Percentiles rank a stretch among this genome's conserved stretches.
Conservation (phyloP, 2,888 invertebrate genomes). For the Xestia c-nigrum region DNA sequence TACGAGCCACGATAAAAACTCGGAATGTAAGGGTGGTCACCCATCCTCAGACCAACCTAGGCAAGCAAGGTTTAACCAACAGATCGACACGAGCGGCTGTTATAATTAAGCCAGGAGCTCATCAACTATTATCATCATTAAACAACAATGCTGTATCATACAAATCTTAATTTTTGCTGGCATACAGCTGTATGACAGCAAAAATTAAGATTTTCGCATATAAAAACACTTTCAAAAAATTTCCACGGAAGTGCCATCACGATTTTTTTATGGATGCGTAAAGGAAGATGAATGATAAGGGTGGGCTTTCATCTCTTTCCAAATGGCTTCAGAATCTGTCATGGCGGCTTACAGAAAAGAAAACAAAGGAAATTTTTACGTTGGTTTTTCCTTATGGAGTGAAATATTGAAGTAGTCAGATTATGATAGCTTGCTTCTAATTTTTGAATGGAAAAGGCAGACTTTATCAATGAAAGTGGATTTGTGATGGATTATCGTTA, state of each 20-base stretch:
- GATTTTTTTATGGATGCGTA: background rate
- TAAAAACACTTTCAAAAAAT: background rate
- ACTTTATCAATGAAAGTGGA: background rate
- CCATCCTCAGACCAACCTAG: no score
- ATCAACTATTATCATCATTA: no score
- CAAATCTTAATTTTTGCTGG: no score
- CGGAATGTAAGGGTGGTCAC: no score
- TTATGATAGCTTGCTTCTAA: slow-evolving; percentile 3
- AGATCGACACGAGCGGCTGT: no score
- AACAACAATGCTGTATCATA: background rate
- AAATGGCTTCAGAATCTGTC: slow-evolving; percentile 31
- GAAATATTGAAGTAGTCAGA: slow-evolving; percentile 12
- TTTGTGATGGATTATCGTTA: background rate
- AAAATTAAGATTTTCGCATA: background rate
- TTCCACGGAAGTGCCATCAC: background rate
- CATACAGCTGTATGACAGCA: background rate
- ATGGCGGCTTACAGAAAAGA: slow-evolving; percentile 24
- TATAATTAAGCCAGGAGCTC: no score
- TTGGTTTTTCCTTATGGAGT: slow-evolving; percentile 3
- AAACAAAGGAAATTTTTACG: slow-evolving; percentile 9
- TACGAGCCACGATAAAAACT: no score
- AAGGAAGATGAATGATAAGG: slow-evolving; percentile 21
- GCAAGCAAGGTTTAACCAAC: no score
- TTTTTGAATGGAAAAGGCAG: background rate
- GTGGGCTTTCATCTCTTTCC: slow-evolving; percentile 4